Evolutionary conservation across 2,113 vertebrate species (phyloP).

Genomic region (Sphaerodactylus townsendi): DNA sequence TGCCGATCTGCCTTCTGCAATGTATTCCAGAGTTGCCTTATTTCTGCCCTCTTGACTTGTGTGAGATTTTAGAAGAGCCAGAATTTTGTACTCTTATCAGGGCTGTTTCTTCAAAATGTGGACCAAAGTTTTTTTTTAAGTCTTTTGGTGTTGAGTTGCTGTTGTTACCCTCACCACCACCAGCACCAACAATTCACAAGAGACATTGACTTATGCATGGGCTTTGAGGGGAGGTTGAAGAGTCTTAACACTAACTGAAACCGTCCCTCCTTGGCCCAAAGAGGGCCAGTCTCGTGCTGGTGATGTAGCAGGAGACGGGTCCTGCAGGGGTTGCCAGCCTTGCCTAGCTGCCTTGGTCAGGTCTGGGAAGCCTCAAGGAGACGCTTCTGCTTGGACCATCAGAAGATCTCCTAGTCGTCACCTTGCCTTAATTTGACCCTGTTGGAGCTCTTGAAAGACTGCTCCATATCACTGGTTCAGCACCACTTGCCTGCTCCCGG

Average conservation of each 20-base stretch:
- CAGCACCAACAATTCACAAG: slow-evolving; percentile 4
- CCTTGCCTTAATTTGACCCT: neutral
- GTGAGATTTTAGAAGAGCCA: slow-evolving; percentile 58
- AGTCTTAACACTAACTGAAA: slow-evolving; percentile 57
- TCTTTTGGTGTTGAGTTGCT: slow-evolving; percentile 68
- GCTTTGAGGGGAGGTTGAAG: slow-evolving; percentile 42
- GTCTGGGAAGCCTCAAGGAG: no score
- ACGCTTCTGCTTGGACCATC: neutral
- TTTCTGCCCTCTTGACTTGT: slow-evolving; percentile 56
- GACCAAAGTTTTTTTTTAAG: slow-evolving; percentile 77
- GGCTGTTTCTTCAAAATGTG: slow-evolving; percentile 77
- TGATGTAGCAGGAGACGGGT: slow-evolving; percentile 35
- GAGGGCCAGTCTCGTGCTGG: slow-evolving; percentile 55
- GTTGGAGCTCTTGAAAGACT: no score
- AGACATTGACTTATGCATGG: slow-evolving; percentile 53
- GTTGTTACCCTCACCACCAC: slow-evolving; percentile 49
- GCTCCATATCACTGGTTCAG: no score
- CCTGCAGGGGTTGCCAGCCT: slow-evolving; percentile 3
- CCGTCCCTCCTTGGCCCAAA: slow-evolving; percentile 53
- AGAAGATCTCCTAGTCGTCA: neutral
- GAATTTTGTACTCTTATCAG: slow-evolving; percentile 69
- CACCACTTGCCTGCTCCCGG: no score
- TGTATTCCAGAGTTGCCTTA: slow-evolving; percentile 72
- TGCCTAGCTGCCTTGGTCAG: no score
- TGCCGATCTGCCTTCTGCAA: slow-evolving; percentile 64